A percentile compares a stretch with the other conserved stretches of the same genome.
phyloP scores from a whole-genome alignment of 2,888 invertebrate species.

The Ligdia adustata region DNA sequence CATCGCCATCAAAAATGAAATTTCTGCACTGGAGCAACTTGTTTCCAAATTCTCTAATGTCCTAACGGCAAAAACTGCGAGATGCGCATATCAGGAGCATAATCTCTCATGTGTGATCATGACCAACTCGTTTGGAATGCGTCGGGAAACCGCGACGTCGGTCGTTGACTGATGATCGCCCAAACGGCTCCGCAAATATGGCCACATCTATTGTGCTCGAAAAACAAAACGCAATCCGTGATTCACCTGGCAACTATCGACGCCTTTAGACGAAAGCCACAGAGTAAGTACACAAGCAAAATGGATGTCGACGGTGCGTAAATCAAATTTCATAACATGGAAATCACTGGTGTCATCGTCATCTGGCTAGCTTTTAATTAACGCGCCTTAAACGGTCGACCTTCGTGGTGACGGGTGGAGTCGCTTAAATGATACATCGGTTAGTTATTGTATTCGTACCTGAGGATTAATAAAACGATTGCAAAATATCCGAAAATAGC shows the following conservation, averaged over 20 bases:
- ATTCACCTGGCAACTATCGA: conserved; percentile 61
- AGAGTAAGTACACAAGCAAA: conserved; percentile 20
- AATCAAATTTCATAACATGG: conserved; percentile 68
- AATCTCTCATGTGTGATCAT: conserved; percentile 67
- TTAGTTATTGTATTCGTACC: conserved; percentile 28
- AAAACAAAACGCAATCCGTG: conserved; percentile 60
- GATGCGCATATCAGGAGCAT: conserved; percentile 65
- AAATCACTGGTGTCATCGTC: conserved; percentile 41
- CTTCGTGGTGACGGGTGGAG: conserved; percentile 60
- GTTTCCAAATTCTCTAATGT: conserved; percentile 42
- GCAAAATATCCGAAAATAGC: conserved; percentile 14
- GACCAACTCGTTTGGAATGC: conserved; percentile 63
- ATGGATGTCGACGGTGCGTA: conserved; percentile 44
- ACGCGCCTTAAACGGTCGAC: conserved; percentile 62
- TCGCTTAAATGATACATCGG: conserved; percentile 44
- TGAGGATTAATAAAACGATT: conserved; percentile 27
- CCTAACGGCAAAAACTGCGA: conserved; percentile 59
- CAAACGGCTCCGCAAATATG: conserved; percentile 52
- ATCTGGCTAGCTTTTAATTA: conserved; percentile 67
- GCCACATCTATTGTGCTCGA: conserved; percentile 54
- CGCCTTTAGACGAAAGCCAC: conserved; percentile 71
- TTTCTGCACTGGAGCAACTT: conserved; percentile 20
- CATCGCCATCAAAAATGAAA: neutral
- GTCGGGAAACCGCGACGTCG: conserved; percentile 53
- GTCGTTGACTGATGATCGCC: conserved; percentile 69